Evolutionary conservation across 2,888 invertebrate species (phyloP), one percentile per base, ranked within the genome.

Genomic region (Caenorhabditis japonica): DNA sequence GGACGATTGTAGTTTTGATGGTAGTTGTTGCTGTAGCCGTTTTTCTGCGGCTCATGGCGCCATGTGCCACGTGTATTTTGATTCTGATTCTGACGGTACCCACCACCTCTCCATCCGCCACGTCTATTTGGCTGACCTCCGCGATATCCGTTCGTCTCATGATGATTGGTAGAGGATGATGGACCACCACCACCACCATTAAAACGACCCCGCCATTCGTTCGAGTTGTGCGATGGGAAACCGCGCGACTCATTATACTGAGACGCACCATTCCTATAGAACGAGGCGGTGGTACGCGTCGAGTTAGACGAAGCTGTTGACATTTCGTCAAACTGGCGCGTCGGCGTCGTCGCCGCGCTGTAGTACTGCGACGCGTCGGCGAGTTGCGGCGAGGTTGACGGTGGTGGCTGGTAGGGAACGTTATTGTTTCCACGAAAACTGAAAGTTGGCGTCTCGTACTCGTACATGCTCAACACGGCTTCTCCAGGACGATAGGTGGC

Each of bases 401-500:
- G 36, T 3, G 43, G 30, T 25, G 33, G 43, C 4, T 27, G 19
- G 30, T 39, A 46, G 15, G 46, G 23, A 21, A 55, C 36, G 27
- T 39, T 55, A n/a, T n/a, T n/a, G 53, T 62, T 55, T 4, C 55
- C 49, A 3, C 53, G 30, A 43, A 64, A 49, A 4, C 36, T 27
- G 33, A 38, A 56, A 17, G 64, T 64, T 17, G 33, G 51, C 4
- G 60, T 43, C 13, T 15, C 13, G 51, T 60, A 60, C 19, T 49
- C 21, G 49, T 49, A 64, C 30, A 47, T 53, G 12, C 47, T 62
- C 53, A 55, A 46, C 27, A 36, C 41, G 30, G 47, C 23, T 30
- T 64, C 64, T 39, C 75, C 71, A 30, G 83, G 83, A 13, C 79
- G 66, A 53, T 76, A 84, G 15, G 78, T 81, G 34, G 83, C 83